Evolutionary conservation across 2,888 invertebrate genomes (phyloP).

Genomic region (Exocentrus adspersus): DNA sequence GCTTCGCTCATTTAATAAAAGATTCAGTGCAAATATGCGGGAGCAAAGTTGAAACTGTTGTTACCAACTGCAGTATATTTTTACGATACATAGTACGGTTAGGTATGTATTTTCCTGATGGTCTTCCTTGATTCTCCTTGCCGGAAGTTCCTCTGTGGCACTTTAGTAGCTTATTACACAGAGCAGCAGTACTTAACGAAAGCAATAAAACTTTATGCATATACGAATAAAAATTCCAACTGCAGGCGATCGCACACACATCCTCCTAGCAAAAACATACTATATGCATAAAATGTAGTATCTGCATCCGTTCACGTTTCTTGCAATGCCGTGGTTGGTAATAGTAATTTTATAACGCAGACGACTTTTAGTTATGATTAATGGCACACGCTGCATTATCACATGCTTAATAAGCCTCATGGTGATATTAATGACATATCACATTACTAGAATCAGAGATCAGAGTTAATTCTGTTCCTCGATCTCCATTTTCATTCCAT

Average conservation of each 20-base stretch:
- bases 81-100: too few relatives aligned
- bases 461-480: background rate
- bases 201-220: background rate
- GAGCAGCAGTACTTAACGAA: background rate
- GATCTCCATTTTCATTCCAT: background rate
- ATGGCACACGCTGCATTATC: background rate
- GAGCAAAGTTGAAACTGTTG: too few relatives aligned
- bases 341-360: constrained; percentile 4
- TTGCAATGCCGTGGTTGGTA: background rate
- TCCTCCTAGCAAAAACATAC: constrained; percentile 12
- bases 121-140: too few relatives aligned
- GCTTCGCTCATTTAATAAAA: too few relatives aligned
- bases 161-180: background rate
- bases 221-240: constrained; percentile 1
- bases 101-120: too few relatives aligned
- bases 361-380: background rate
- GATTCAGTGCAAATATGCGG: too few relatives aligned
- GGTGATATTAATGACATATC: background rate
- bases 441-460: background rate
- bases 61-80: too few relatives aligned
- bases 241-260: constrained; percentile 1
- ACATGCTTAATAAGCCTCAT: constrained; percentile 1
- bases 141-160: too few relatives aligned
- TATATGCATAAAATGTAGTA: constrained; percentile 20
- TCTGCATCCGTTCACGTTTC: constrained; percentile 12